Evolutionary conservation across 2,113 vertebrate genomes (phyloP), one percentile per base, ranked within the genome.

Genomic region (Aphyosemion australe): DNA sequence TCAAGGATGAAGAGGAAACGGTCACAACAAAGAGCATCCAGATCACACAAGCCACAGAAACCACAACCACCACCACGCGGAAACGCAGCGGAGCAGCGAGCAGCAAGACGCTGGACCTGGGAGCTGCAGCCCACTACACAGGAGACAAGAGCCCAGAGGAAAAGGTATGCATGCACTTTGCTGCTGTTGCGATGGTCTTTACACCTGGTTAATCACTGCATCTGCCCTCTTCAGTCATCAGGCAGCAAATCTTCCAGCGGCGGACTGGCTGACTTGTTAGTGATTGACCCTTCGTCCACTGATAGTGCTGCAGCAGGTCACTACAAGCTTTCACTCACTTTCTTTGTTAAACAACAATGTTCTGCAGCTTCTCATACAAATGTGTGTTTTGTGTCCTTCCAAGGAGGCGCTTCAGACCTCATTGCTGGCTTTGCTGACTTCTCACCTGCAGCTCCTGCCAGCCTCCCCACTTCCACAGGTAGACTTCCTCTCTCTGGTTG

Each of bases 351-450:
- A 34, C 2, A 43, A 43, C 12, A 19, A 18, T 53, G 16, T 55
- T 52, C 1, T 49, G 1, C n/a, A 0, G 61, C 4, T 46, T 31
- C 46, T 51, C 34, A 8, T 61, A 42, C 26, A 19, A 67, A 9
- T 53, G 16, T 13, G 14, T 69, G 18, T 77, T 58, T 12, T 71
- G 20, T 61, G 45, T 66, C 20, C 76, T 78, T 88, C 42, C 87
- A 97, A 26, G 96, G 93, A 92, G 94, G 89, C 62, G 85, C 88
- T 31, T 67, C 92, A 77, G 96, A 98, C 88, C 94, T 94, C 1
- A 96, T 98, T 73, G 94, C 92, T 80, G 96, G 94, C 71, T 99
- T 99, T 92, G 97, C 96, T 79, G 96, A 98, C 85, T 99, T 99
- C 74, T 97, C 96, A 69, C 93, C 94, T 83, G 91, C 91, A 42